Percentiles rank a stretch among this genome's conserved stretches.
phyloP scores from a whole-genome alignment of 2,888 invertebrate species.

The Sminthurides aquaticus region DNA sequence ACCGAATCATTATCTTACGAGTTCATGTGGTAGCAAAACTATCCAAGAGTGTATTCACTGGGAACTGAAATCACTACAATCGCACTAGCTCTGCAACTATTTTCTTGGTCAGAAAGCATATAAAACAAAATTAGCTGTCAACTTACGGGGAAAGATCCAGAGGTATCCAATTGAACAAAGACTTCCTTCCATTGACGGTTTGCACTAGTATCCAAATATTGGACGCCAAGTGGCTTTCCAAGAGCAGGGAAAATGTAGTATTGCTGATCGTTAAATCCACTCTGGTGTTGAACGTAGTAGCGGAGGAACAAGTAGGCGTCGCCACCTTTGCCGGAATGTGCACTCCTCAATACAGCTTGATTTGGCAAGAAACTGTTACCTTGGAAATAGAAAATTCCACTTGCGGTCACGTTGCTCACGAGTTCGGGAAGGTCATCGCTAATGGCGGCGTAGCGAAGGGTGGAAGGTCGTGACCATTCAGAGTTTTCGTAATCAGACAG shows the following conservation, averaged over 20 bases:
- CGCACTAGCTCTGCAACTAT: too few relatives aligned
- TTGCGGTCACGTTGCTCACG: neutral
- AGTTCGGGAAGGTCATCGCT: neutral
- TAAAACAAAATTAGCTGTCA: too few relatives aligned
- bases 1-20: neutral
- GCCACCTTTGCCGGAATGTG: neutral
- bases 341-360: neutral
- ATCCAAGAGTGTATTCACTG: too few relatives aligned
- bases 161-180: neutral
- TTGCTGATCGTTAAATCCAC: neutral
- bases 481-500: neutral
- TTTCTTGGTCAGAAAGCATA: too few relatives aligned
- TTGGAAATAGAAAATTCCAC: neutral
- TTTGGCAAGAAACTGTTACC: neutral
- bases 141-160: neutral
- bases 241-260: neutral
- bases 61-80: too few relatives aligned
- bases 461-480: neutral
- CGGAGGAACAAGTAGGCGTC: neutral
- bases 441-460: neutral
- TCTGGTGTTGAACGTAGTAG: neutral
- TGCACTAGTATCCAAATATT: neutral
- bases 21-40: too few relatives aligned
- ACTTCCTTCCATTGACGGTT: neutral
- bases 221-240: neutral